phyloP scores from a whole-genome alignment of 2,797 vertebrate genomes.

The Aotus griseimembra region DNA sequence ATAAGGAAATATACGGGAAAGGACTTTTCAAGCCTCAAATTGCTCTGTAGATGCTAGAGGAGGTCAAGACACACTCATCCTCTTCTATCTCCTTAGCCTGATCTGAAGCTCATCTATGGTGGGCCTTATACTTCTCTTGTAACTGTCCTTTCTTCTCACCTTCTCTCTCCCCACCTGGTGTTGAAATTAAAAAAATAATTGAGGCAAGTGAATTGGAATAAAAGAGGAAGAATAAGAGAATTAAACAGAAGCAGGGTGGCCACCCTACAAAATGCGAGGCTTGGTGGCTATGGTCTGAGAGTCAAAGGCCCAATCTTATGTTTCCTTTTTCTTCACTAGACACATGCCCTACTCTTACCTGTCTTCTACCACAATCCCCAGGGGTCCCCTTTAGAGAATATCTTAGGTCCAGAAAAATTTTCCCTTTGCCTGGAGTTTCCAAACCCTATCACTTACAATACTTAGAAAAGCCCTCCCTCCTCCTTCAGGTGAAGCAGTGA shows the following conservation, averaged over 20 bases:
- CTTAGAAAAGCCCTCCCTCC: not conserved
- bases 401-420: not conserved
- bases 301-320: not conserved
- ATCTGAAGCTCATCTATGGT: not conserved
- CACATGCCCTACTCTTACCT: too few species aligned
- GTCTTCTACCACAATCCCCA: not conserved
- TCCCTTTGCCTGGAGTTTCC: not conserved
- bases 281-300: not conserved
- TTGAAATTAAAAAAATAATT: not conserved
- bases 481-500: not conserved
- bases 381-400: not conserved
- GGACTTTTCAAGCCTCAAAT: not conserved
- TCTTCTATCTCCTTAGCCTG: not conserved
- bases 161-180: not conserved
- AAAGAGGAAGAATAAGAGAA: not conserved
- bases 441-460: not conserved
- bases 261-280: not conserved
- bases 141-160: not conserved
- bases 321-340: not conserved
- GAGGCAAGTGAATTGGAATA: constrained; percentile 8
- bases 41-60: not conserved
- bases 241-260: not conserved
- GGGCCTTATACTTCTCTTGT: not conserved
- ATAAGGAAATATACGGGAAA: not conserved
- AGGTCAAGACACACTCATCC: not conserved